Percentiles rank a stretch among this genome's conserved stretches.
These are phyloP conservation scores for Priocnemis perturbator DNA, from an alignment of 2,888 invertebrate genomes.

Conservation along the genomic window DNA sequence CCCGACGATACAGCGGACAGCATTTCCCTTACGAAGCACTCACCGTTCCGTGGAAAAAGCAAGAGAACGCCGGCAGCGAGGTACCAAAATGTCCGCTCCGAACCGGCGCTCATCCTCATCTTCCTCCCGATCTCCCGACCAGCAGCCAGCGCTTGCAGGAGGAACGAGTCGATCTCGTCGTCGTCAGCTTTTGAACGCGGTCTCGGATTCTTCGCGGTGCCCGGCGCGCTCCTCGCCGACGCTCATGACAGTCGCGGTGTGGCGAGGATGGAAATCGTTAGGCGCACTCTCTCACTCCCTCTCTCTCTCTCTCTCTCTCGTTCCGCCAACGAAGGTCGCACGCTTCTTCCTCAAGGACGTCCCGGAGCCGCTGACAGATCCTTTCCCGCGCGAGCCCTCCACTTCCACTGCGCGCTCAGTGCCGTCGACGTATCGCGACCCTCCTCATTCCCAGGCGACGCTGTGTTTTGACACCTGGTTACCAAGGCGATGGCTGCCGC, in stretches of 20 bases:
- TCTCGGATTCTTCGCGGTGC: constrained; percentile 23
- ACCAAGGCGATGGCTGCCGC: constrained; percentile 46
- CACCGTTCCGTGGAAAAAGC: background rate
- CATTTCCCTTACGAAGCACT: no score
- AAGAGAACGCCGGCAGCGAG: constrained; percentile 35
- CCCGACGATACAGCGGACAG: no score
- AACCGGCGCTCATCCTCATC: constrained; percentile 49
- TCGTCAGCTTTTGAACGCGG: constrained; percentile 43
- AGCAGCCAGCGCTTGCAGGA: constrained; percentile 20
- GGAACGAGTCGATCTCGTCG: constrained; percentile 33
- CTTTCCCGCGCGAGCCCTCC: no score
- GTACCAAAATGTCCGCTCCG: constrained; percentile 38
- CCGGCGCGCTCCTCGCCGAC: constrained; percentile 27
- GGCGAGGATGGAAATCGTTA: background rate
- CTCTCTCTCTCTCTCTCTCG: no score
- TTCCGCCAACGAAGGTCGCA: no score
- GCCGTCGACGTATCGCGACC: no score
- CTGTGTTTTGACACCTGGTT: constrained; percentile 50
- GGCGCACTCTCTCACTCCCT: no score
- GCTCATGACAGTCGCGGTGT: constrained; percentile 43
- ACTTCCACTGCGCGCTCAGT: no score
- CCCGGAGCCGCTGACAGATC: constrained; percentile 13
- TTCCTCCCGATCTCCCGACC: constrained; percentile 24
- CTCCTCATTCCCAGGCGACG: constrained; percentile 6
- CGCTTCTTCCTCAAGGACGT: no score